These are phyloP conservation scores for Tetrao urogallus DNA, from an alignment of 2,113 vertebrate species.

Conservation along the genomic window DNA sequence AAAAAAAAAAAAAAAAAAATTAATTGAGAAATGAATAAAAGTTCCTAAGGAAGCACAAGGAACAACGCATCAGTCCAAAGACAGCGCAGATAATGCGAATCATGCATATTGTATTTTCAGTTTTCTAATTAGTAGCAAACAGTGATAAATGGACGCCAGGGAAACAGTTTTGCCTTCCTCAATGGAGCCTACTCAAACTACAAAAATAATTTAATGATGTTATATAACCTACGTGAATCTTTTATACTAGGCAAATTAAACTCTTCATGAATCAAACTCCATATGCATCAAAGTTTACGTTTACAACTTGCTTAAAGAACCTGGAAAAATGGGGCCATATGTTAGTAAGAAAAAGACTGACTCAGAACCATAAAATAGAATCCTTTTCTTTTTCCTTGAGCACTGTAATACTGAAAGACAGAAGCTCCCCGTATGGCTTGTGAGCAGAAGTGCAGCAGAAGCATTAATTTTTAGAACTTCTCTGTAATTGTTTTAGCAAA, in stretches of 20 bases:
- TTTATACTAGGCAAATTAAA: conserved; percentile 41
- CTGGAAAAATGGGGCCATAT: conserved; percentile 57
- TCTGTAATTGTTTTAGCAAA: neutral
- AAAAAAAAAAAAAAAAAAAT: neutral
- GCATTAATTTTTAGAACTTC: conserved; percentile 38
- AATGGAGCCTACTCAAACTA: conserved; percentile 36
- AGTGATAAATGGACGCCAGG: conserved; percentile 59
- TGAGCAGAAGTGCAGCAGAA: conserved; percentile 16
- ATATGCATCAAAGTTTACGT: conserved; percentile 50
- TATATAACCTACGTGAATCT: conserved; percentile 51
- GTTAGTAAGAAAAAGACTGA: conserved; percentile 63
- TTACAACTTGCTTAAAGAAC: conserved; percentile 55
- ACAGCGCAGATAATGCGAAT: neutral
- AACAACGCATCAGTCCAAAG: conserved; percentile 4
- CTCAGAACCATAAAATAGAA: conserved; percentile 49
- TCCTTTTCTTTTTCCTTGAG: conserved; percentile 20
- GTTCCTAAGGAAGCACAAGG: neutral
- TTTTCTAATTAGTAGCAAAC: conserved; percentile 67
- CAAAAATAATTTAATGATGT: conserved; percentile 60
- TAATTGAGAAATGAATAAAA: neutral
- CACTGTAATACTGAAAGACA: conserved; percentile 13
- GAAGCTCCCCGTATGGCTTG: conserved; percentile 45
- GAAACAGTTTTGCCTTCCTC: conserved; percentile 45
- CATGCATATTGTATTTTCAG: conserved; percentile 35
- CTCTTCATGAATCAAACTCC: conserved; percentile 63